Percentiles rank a stretch among this genome's conserved stretches.
Evolutionary conservation across 1,140 invertebrate species (phyloP).

Genomic region (Arion vulgaris): DNA sequence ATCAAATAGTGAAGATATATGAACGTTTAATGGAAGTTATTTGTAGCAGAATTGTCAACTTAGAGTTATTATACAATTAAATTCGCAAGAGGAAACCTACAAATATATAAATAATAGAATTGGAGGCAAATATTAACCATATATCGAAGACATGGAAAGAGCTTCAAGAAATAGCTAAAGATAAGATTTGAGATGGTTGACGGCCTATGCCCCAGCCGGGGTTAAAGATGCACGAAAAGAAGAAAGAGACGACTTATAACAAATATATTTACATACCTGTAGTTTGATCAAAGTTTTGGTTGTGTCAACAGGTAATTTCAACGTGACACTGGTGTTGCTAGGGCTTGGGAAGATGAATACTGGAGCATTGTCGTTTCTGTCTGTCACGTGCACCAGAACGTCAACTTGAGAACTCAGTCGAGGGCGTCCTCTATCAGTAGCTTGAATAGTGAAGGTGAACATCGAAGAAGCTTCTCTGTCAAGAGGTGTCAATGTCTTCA

Average conservation of each 20-base stretch:
- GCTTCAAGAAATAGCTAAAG: too few species aligned
- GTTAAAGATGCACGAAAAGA: too few species aligned
- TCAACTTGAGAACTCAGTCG: conserved; percentile 67
- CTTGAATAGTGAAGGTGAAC: conserved; percentile 48
- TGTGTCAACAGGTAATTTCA: conserved; percentile 32
- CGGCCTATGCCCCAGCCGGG: too few species aligned
- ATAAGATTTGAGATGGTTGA: too few species aligned
- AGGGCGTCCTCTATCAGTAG: conserved; percentile 59
- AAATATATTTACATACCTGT: conserved; percentile 6
- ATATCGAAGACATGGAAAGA: too few species aligned
- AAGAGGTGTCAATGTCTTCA: conserved; percentile 46
- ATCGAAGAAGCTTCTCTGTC: conserved; percentile 51
- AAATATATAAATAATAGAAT: too few species aligned
- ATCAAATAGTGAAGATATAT: too few species aligned
- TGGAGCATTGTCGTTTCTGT: conserved; percentile 64
- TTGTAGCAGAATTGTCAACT: too few species aligned
- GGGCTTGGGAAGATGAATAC: conserved; percentile 47
- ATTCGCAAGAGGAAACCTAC: too few species aligned
- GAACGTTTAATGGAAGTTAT: too few species aligned
- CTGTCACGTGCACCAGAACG: conserved; percentile 53
- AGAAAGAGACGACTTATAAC: conserved; percentile 34
- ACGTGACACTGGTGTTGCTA: conserved; percentile 42
- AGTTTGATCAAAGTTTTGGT: conserved; percentile 5
- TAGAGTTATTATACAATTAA: too few species aligned
- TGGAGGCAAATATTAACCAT: too few species aligned